Evolutionary conservation across 2,888 invertebrate species (phyloP), one percentile per base, ranked within the genome.

Genomic region (Seira ritae): DNA sequence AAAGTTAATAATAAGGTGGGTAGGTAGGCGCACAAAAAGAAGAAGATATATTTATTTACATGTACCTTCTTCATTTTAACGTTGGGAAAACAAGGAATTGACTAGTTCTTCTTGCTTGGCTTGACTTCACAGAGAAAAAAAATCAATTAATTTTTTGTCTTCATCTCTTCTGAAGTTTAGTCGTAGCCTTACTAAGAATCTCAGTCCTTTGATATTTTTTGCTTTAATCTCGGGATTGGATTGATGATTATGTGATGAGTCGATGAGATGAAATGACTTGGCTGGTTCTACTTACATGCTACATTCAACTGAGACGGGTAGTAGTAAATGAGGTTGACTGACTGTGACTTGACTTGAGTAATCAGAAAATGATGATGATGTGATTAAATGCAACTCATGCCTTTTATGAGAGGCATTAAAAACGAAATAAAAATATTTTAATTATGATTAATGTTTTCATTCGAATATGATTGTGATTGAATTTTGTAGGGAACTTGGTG

Each of bases 401-500:
- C 12, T 42, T 12, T 42, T 6, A 8, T 12, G 6, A 42, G 12
- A 42, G 6, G 42, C 6, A 42, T 42, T 8, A 12, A 42, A 42
- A 12, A 42, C 6, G 6, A 6, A 42, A 42, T 42, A 42, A 6
- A 42, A 12, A 12, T 8, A 42, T 8, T 42, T 42, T 42, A 42
- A 42, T 42, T 42, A 42, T 42, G 42, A 62, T 20, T 62, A 66
- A 66, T 66, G 66, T 20, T 19, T 42, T 42, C n/a, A 22, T 6
- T 67, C 17, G 62, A 60, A 60, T 15, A 66, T 79, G 84, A 83
- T 78, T 84, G 79, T 77, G 17, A 78, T 70, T 73, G 46, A 67
- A 77, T 74, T 80, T 84, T 73, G 70, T 73, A 88, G 88, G 84
- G 88, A 88, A 84, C 88, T 88, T 75, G 88, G 88, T 84, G 88